Percentiles rank a stretch among this genome's conserved stretches.
Conservation (phyloP, 2,797 vertebrate species). For the Silurus lanzhouensis region DNA sequence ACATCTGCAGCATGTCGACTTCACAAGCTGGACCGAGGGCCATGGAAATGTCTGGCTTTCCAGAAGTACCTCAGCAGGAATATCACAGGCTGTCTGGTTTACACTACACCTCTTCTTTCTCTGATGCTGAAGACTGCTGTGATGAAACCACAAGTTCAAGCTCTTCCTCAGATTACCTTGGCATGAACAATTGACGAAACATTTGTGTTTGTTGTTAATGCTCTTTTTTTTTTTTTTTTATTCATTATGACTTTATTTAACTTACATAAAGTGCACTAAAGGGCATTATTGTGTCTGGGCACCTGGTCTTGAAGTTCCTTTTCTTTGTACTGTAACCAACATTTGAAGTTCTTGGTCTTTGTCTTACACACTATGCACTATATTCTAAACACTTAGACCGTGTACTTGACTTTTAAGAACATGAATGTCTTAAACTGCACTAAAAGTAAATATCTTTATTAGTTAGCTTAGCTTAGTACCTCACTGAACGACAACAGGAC, state of each 20-base stretch:
- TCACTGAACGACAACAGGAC: neutral
- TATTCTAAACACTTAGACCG: neutral
- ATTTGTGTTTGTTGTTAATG: neutral
- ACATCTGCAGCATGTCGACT: constrained; percentile 67
- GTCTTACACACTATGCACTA: neutral
- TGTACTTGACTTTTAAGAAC: neutral
- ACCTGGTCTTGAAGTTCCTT: neutral
- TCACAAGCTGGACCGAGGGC: constrained; percentile 58
- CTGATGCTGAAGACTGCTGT: constrained; percentile 68
- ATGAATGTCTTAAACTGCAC: constrained; percentile 1
- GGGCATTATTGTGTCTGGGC: neutral
- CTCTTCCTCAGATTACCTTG: constrained; percentile 64
- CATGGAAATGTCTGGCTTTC: constrained; percentile 68
- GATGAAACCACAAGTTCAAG: constrained; percentile 66
- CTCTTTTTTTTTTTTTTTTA: neutral
- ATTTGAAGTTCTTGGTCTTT: neutral
- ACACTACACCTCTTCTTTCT: constrained; percentile 72
- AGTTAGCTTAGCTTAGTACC: neutral
- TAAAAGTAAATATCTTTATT: neutral
- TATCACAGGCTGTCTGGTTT: constrained; percentile 70
- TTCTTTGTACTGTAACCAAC: neutral
- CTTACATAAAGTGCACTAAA: neutral
- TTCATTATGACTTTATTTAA: neutral
- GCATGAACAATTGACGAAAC: constrained; percentile 58
- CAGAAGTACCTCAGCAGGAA: constrained; percentile 61